Base-by-base conservation (phyloP, 1,140 invertebrate genomes). In the Aphelenchoides fujianensis region DNA sequence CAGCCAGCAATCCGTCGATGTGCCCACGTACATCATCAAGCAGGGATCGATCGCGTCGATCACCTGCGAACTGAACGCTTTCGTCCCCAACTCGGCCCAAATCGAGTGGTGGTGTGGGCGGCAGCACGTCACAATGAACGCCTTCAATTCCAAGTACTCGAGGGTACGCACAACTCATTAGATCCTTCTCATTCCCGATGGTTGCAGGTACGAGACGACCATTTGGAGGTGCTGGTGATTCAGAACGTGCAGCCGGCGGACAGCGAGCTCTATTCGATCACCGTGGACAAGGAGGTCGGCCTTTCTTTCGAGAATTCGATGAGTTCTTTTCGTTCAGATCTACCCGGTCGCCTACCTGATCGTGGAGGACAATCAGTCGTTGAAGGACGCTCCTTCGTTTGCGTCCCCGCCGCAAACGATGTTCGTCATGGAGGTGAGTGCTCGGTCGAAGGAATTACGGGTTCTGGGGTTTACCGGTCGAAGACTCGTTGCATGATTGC, bases 401-500 rank as follows among this genome's bases (percentile, higher is more conserved):
- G 3, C n/a, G 5, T 53, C 23, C 9, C 71, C 75, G 30, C 79
- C 79, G 23, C 73, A 83, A 67, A 82, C 80, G 9, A 70, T 81
- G 63, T 82, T 82, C 71, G 81, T 84, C 31, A 83, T 82, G 79
- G 79, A 82, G n/a, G n/a, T n/a, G n/a, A n/a, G n/a, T n/a, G n/a
- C n/a, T n/a, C n/a, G n/a, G n/a, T n/a, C n/a, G n/a, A n/a, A n/a
- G n/a, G n/a, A n/a, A n/a, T n/a, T n/a, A n/a, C n/a, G n/a, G n/a
- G n/a, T n/a, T n/a, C n/a, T n/a, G n/a, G n/a, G n/a, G n/a, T n/a
- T n/a, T n/a, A n/a, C n/a, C n/a, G n/a, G n/a, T n/a, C n/a, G n/a
- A n/a, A n/a, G n/a, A n/a, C n/a, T n/a, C n/a, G n/a, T n/a, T n/a
- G n/a, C n/a, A n/a, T n/a, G n/a, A n/a, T n/a, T n/a, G n/a, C n/a